A percentile compares a stretch with the other conserved stretches of the same genome.
phyloP scores from a whole-genome alignment of 2,797 vertebrate species.

The Furcifer pardalis region DNA sequence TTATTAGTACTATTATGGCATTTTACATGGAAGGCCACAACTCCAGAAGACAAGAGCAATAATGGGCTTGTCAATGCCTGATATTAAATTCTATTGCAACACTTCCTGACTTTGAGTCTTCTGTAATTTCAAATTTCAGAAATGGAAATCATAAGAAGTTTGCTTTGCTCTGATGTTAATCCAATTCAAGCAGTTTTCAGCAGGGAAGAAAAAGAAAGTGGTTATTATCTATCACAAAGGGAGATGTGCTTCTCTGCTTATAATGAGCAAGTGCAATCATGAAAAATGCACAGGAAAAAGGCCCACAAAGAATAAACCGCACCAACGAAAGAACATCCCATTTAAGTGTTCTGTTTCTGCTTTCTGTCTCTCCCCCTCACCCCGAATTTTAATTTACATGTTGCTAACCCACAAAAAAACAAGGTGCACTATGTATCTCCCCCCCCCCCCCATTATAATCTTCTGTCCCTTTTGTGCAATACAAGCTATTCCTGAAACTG shows the following conservation, averaged over 20 bases:
- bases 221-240: slow-evolving; percentile 24
- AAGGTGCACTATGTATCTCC: neutral
- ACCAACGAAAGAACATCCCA: slow-evolving; percentile 31
- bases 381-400: slow-evolving; percentile 7
- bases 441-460: neutral
- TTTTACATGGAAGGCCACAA: neutral
- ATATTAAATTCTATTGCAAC: neutral
- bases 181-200: neutral
- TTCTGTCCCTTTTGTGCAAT: neutral
- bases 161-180: slow-evolving; percentile 30
- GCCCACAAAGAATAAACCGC: neutral
- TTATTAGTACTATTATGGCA: neutral
- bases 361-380: too few species aligned
- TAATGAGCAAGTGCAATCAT: slow-evolving; percentile 38
- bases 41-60: neutral
- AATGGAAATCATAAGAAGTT: slow-evolving; percentile 20
- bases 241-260: slow-evolving; percentile 28
- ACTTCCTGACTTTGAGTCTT: neutral
- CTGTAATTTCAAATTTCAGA: slow-evolving; percentile 10
- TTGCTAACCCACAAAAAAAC: slow-evolving; percentile 40
- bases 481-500: neutral
- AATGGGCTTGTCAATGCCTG: neutral
- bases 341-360: slow-evolving; percentile 22
- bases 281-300: slow-evolving; percentile 32
- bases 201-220: slow-evolving; percentile 27